Base-by-base conservation (phyloP, 2,888 invertebrate species). In the Troides aeacus region DNA sequence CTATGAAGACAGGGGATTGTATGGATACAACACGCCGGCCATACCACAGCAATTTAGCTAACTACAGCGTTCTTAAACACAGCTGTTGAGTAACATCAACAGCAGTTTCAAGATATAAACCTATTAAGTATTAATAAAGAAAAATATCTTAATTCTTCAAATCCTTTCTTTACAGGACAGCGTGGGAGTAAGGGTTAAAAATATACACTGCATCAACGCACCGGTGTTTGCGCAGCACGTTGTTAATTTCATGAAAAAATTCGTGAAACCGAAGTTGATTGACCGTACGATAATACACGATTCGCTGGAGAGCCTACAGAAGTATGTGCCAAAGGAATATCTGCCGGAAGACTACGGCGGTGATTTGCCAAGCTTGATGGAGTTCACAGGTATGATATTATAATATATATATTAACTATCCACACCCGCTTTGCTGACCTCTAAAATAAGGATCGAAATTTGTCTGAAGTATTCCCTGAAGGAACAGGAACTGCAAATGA, bases 181-280 rank as follows among this genome's bases (percentile, higher is more conserved):
- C 0, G 82, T 87, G 17, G 88, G 92, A 0, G 77, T 86, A 6
- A 83, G 87, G 66, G 77, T 93, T 0, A 81, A 83, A 39, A 84
- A 84, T 0, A 85, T 93, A 15, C 93, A 94, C 72, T 74, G 92
- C 0, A 66, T 94, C 0, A 93, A 93, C 69, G 82, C 88, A 0
- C 89, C 89, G 0, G 74, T 79, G 2, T 77, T 86, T 1, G 76
- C 85, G 0, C 82, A 86, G 42, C 84, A 87, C 39, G 73, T 87
- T 0, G 72, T 90, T 0, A 82, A 76, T 12, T 77, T 93, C 10
- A 77, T 91, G 72, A 92, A 86, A 72, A 86, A 83, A 69, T 83
- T 90, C 70, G 74, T 91, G 36, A 88, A 85, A 58, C 85, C 87
- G 1, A 93, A 93, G 74, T 74, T 93, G 2, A 78, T 87, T 56